Evolutionary conservation across 2,113 vertebrate genomes (phyloP).

Genomic region (Rousettus leschenaultii): DNA sequence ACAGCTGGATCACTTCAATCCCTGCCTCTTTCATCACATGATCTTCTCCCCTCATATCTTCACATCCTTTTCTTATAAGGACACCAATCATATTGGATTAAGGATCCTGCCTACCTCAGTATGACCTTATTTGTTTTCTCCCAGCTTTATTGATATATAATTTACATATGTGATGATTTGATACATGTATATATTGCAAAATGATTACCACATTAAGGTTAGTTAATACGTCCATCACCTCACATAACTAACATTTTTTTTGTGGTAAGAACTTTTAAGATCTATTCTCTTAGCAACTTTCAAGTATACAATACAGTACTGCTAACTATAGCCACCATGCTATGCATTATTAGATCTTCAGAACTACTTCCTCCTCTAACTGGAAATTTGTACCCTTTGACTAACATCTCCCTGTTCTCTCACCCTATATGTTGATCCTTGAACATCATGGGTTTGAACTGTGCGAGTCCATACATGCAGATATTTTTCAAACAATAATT

Average conservation of each 20-base stretch:
- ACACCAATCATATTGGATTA: not conserved
- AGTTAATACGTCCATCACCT: not conserved
- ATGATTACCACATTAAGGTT: not conserved
- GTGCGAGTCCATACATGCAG: not conserved
- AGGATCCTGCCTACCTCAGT: not conserved
- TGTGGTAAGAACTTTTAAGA: not conserved
- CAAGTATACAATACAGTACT: not conserved
- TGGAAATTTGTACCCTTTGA: not conserved
- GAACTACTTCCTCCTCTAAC: not conserved
- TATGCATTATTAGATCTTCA: not conserved
- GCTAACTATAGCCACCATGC: not conserved
- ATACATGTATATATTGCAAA: not conserved
- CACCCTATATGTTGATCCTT: not conserved
- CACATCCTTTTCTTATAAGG: not conserved
- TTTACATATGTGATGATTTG: not conserved
- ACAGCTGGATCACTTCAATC: not conserved
- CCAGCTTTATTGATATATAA: not conserved
- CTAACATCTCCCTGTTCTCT: not conserved
- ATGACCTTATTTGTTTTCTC: not conserved
- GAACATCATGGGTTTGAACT: not conserved
- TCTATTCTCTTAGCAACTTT: not conserved
- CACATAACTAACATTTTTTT: not conserved
- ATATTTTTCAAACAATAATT: not conserved
- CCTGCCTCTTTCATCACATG: not conserved
- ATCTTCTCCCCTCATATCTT: not conserved